These are phyloP conservation scores for Cuculus canorus DNA, from an alignment of 2,797 vertebrate genomes.

Conservation along the genomic window DNA sequence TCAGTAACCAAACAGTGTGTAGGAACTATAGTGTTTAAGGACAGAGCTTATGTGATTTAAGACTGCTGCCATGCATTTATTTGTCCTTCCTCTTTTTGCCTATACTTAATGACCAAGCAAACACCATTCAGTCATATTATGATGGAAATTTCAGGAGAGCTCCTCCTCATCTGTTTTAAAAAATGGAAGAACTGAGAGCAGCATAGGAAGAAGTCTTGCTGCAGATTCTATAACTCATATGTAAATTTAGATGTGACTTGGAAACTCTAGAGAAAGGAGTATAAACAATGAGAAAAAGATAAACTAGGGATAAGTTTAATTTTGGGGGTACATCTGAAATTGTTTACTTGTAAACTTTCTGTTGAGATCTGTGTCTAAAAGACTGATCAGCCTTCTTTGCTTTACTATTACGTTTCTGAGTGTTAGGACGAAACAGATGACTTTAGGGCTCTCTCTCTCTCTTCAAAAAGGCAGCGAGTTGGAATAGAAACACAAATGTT, in stretches of 20 bases:
- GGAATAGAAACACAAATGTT: not conserved
- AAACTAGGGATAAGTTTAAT: not conserved
- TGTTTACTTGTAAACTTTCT: not conserved
- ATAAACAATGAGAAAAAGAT: not conserved
- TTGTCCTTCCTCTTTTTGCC: not conserved
- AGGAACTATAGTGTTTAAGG: not conserved
- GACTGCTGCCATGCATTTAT: not conserved
- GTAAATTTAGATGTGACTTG: not conserved
- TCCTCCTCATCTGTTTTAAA: not conserved
- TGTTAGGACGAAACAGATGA: not conserved
- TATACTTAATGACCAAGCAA: not conserved
- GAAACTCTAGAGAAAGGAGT: not conserved
- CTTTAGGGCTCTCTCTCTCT: not conserved
- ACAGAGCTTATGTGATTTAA: not conserved
- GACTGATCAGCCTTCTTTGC: not conserved
- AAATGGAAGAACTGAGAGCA: not conserved
- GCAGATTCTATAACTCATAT: not conserved
- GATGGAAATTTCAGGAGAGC: not conserved
- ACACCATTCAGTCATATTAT: not conserved
- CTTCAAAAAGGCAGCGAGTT: not conserved
- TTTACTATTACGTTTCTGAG: not conserved
- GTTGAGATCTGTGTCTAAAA: not conserved
- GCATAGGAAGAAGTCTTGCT: not conserved
- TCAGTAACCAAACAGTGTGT: not conserved
- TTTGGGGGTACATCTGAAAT: not conserved